Conservation (phyloP, 2,113 vertebrate species). For the Apteryx mantelli region DNA sequence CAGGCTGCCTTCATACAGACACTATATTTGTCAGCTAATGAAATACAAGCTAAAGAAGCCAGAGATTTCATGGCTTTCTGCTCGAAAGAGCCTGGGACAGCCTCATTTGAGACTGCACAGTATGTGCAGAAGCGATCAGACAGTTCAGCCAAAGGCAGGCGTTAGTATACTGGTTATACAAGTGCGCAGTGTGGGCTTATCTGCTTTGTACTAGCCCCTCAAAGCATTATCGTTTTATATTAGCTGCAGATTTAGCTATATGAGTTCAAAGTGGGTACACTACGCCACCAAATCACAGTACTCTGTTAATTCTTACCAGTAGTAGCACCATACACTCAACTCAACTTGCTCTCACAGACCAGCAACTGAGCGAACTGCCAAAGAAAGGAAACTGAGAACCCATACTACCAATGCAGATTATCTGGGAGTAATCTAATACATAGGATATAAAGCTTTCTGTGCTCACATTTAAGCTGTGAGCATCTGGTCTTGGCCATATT, state of each 20-base stretch:
- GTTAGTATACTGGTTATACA: neutral
- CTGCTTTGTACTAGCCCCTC: neutral
- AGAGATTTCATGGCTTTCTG: slow-evolving; percentile 1
- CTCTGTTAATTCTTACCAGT: neutral
- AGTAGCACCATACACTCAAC: neutral
- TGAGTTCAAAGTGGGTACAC: neutral
- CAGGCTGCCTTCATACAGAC: neutral
- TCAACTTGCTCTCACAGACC: neutral
- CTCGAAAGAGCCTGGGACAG: neutral
- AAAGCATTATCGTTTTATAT: neutral
- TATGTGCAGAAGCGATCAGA: neutral
- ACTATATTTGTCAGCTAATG: neutral
- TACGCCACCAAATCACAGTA: neutral
- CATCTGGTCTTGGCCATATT: slow-evolving; percentile 79
- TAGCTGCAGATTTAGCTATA: neutral
- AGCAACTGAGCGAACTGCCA: neutral
- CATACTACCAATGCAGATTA: neutral
- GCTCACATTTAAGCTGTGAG: slow-evolving; percentile 58
- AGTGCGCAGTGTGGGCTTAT: neutral
- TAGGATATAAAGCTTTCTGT: neutral
- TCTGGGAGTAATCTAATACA: neutral
- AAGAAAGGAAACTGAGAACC: neutral
- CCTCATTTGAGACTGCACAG: neutral
- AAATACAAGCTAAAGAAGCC: neutral
- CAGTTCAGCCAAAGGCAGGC: slow-evolving; percentile 1